Conservation (phyloP, 2,797 vertebrate genomes). For the Balearica regulorum region DNA sequence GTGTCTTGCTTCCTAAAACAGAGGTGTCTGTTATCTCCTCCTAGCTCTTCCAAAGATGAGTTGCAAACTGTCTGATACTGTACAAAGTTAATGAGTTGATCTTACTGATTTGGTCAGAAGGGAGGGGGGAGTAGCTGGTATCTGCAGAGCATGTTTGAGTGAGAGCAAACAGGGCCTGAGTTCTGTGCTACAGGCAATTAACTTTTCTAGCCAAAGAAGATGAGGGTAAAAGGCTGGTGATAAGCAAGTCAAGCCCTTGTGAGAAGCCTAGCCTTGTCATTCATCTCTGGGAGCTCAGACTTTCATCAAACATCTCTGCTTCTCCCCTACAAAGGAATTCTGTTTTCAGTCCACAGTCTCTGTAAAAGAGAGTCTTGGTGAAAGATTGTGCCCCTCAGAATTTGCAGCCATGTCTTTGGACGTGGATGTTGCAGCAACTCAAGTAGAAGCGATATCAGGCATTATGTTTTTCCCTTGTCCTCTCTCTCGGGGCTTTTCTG, state of each 20-base stretch:
- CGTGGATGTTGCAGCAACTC: background rate
- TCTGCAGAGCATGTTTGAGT: background rate
- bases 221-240: background rate
- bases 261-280: background rate
- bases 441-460: background rate
- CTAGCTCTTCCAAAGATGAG: background rate
- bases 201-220: background rate
- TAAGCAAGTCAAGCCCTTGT: background rate
- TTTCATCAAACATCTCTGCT: background rate
- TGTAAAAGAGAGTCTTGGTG: background rate
- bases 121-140: background rate
- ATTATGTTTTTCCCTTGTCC: background rate
- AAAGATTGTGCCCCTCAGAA: background rate
- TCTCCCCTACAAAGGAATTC: background rate
- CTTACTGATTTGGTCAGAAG: background rate
- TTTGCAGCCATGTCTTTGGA: background rate
- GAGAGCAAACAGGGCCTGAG: background rate
- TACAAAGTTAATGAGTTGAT: background rate
- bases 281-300: background rate
- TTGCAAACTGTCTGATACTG: background rate
- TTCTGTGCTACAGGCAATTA: background rate
- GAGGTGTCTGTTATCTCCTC: background rate
- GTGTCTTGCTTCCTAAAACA: background rate
- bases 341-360: background rate
- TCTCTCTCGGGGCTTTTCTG: background rate